phyloP scores from a whole-genome alignment of 2,888 invertebrate species.

The Masnerella sp. region DNA sequence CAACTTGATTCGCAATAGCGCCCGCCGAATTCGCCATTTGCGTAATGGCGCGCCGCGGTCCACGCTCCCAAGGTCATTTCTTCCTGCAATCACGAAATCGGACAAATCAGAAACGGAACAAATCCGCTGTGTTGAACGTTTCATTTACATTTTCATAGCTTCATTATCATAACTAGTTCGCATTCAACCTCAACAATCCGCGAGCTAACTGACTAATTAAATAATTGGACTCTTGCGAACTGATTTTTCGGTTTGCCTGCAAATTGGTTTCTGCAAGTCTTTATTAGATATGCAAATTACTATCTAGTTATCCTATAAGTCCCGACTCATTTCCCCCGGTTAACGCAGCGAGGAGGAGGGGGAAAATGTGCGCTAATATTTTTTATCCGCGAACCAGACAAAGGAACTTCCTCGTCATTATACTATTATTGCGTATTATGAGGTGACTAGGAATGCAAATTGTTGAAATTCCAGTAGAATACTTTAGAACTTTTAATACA shows the following conservation, averaged over 20 bases:
- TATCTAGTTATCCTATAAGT: conserved; percentile 27
- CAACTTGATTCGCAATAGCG: conserved; percentile 13
- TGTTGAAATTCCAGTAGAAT: not conserved
- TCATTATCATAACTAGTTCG: conserved; percentile 19
- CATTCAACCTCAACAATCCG: conserved; percentile 1
- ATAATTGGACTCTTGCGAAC: not conserved
- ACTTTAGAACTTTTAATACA: too few relatives aligned
- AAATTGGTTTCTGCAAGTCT: too few relatives aligned
- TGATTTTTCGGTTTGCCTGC: not conserved
- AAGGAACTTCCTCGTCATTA: conserved; percentile 25
- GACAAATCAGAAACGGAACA: too few relatives aligned
- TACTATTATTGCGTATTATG: conserved; percentile 5
- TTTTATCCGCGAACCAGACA: conserved; percentile 10
- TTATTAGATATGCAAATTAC: conserved; percentile 5
- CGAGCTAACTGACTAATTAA: not conserved
- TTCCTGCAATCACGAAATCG: not conserved
- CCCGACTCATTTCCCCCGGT: conserved; percentile 10
- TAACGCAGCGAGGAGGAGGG: not conserved
- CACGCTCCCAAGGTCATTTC: not conserved
- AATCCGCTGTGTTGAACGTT: too few relatives aligned
- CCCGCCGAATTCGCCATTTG: conserved; percentile 7
- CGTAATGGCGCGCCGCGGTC: conserved; percentile 1
- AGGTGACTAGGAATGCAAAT: not conserved
- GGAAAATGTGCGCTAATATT: conserved; percentile 3
- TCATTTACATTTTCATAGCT: conserved; percentile 34